Evolutionary conservation across 2,888 invertebrate species (phyloP).

Genomic region (Lacanobia wlatinum): DNA sequence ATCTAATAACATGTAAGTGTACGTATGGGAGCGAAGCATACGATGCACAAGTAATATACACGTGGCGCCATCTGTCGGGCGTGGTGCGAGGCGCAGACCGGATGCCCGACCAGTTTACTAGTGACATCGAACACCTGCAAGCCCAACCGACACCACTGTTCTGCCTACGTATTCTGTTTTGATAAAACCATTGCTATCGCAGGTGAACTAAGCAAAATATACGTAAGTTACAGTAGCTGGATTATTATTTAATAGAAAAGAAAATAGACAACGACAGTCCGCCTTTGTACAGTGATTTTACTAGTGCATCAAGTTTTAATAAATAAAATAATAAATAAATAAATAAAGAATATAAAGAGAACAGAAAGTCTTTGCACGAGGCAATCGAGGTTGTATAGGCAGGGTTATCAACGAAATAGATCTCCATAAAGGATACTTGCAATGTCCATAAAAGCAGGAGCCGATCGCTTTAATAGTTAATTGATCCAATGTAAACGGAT

Average conservation of each 20-base stretch:
- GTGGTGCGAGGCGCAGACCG: conserved; percentile 78
- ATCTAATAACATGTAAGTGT: conserved; percentile 36
- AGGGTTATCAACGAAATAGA: conserved; percentile 44
- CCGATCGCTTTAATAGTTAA: conserved; percentile 51
- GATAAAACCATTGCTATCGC: conserved; percentile 54
- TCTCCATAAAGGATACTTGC: conserved; percentile 44
- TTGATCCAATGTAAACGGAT: conserved; percentile 34
- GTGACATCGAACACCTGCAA: conserved; percentile 88
- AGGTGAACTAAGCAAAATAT: conserved; percentile 47
- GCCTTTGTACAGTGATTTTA: too few species aligned
- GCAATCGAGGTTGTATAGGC: conserved; percentile 15
- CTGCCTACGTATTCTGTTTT: conserved; percentile 67
- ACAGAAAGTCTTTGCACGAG: conserved; percentile 7
- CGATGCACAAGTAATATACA: conserved; percentile 66
- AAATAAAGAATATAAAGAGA: background rate
- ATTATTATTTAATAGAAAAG: conserved; percentile 10
- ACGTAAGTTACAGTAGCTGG: conserved; percentile 1
- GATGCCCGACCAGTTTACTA: conserved; percentile 89
- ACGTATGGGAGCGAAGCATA: conserved; percentile 29
- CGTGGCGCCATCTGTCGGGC: conserved; percentile 86
- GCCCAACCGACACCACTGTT: conserved; percentile 72
- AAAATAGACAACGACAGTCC: background rate
- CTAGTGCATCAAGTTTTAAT: too few species aligned
- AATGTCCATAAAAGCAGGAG: conserved; percentile 50
- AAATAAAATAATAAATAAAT: too few species aligned